Conservation (phyloP, 2,888 invertebrate genomes). For the Limnephilus auricula region DNA sequence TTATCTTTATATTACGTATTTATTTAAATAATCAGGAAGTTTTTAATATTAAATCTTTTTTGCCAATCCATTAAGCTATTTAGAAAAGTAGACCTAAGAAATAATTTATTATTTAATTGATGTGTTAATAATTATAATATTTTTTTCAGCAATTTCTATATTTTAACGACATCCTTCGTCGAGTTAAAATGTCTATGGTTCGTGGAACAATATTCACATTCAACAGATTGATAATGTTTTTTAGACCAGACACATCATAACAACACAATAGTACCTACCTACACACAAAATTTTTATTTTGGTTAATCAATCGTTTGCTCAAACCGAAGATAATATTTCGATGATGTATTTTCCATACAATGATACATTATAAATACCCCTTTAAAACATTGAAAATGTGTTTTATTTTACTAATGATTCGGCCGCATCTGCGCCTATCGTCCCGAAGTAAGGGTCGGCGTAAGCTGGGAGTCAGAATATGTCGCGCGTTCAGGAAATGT, state of each 20-base stretch:
- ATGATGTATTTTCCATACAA: neutral
- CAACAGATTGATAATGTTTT: neutral
- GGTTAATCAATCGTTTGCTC: neutral
- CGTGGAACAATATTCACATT: conserved; percentile 18
- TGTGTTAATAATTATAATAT: neutral
- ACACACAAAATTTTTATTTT: neutral
- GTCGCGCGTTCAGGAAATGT: too few relatives aligned
- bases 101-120: neutral
- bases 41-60: neutral
- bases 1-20: too few relatives aligned
- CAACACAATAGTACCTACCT: neutral
- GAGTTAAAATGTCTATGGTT: conserved; percentile 29
- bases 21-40: too few relatives aligned
- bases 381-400: neutral
- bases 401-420: too few relatives aligned
- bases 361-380: neutral
- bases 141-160: neutral
- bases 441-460: too few relatives aligned
- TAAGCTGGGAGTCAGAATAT: too few relatives aligned
- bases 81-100: neutral
- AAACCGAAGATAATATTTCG: neutral
- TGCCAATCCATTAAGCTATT: neutral
- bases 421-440: too few relatives aligned
- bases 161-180: neutral
- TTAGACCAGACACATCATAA: neutral